A percentile compares a stretch with the other conserved stretches of the same genome.
Evolutionary conservation across 2,113 vertebrate species (phyloP).

Genomic region (Micronycteris hirsuta): DNA sequence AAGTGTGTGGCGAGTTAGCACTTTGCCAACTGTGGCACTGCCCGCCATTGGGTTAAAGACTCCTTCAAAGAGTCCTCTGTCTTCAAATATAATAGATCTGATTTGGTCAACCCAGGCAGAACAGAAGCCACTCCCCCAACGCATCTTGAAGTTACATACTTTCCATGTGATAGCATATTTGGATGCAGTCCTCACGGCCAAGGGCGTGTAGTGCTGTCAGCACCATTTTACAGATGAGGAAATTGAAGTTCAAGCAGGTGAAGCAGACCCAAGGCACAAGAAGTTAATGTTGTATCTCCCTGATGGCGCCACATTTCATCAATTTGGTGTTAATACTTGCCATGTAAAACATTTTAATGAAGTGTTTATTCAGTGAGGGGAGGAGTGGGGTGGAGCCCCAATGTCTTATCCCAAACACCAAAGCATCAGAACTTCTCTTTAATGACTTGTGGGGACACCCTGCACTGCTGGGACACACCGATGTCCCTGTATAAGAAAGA

Average conservation of each 20-base stretch:
- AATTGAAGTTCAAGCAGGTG: neutral
- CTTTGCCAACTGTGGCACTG: neutral
- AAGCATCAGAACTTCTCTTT: conserved; percentile 13
- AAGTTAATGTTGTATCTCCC: conserved; percentile 19
- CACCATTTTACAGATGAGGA: neutral
- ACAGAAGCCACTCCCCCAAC: fast-evolving
- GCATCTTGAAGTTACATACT: neutral
- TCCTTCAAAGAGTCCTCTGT: neutral
- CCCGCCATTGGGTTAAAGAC: neutral
- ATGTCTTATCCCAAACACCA: neutral
- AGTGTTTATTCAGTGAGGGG: conserved; percentile 55
- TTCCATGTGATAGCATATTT: neutral
- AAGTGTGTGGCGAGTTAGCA: neutral
- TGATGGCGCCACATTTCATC: conserved; percentile 46
- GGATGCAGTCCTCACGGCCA: neutral
- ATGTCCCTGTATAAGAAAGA: conserved; percentile 18
- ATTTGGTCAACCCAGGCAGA: neutral
- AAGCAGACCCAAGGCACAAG: neutral
- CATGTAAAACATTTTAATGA: conserved; percentile 57
- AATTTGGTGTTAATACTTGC: conserved; percentile 66
- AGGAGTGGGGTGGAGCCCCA: neutral
- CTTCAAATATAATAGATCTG: neutral
- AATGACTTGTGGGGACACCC: neutral
- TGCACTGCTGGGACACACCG: neutral
- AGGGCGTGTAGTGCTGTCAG: neutral